Base-by-base conservation (phyloP, 2,797 vertebrate genomes). In the Dipus sagitta region DNA sequence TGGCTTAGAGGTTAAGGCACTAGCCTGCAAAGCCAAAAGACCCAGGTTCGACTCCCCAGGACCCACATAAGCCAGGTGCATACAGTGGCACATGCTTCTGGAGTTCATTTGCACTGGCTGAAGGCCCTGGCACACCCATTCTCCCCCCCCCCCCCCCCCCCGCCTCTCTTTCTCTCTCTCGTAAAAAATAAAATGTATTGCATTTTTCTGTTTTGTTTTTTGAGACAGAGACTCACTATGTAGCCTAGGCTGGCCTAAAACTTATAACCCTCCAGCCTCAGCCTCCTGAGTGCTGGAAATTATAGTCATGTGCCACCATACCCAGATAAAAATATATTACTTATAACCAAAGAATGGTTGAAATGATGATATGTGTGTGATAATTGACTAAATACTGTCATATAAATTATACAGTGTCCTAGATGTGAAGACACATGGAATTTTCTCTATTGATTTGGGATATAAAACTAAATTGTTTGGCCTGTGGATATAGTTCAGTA, bases 331-430 rank as follows among this genome's bases (percentile, higher is more conserved):
- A 93, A 64, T 74, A 18, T 64, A 34, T 62, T 88, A 34, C 77
- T 92, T 78, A 60, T 68, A 95, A 90, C 47, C 4, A 91, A 95
- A 18, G n/a, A 87, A 89, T 65, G 87, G 78, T 28, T 80, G 67
- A 92, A n/a, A 88, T 24, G 12, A n/a, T 82, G 2, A 60, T 87
- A 81, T 54, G 32, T 23, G 54, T 82, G 4, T 74, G 94, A 87
- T 78, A 80, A 82, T 76, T 83, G 79, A 88, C 20, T 79, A 82
- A 86, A 90, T 38, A 90, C 75, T 74, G 32, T 78, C 32, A 92
- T 89, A 91, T 91, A 81, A 89, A 62, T 62, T 92, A 77, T 20
- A 76, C 28, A 68, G 24, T 83, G 75, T 60, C 71, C 78, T 77
- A 20, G 83, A 74, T 77, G 90, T 26, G 18, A 58, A 88, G 23